phyloP scores from a whole-genome alignment of 2,888 invertebrate species.

The Bombylius discolor region DNA sequence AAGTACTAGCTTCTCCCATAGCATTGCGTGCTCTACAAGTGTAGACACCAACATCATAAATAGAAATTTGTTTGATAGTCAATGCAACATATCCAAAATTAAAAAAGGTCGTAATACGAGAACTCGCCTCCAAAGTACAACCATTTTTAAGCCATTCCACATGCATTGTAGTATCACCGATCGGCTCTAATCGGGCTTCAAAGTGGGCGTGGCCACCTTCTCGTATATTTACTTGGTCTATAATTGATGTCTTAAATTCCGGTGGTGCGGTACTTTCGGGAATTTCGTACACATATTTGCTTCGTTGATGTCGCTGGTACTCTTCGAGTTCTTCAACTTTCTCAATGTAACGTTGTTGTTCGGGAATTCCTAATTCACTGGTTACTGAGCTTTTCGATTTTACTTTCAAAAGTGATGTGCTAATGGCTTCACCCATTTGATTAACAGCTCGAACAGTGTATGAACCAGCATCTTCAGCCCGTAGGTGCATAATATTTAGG shows the following conservation, averaged over 20 bases:
- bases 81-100: slow-evolving; percentile 92
- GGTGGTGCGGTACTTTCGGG: slow-evolving; percentile 70
- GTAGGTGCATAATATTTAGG: slow-evolving; percentile 95
- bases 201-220: slow-evolving; percentile 93
- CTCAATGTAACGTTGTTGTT: slow-evolving; percentile 82
- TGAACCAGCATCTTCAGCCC: slow-evolving; percentile 94
- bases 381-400: slow-evolving; percentile 71
- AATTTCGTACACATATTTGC: slow-evolving; percentile 64
- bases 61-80: slow-evolving; percentile 79
- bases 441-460: slow-evolving; percentile 87
- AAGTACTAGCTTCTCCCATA: slow-evolving; percentile 72
- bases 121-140: slow-evolving; percentile 79
- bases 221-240: slow-evolving; percentile 71
- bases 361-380: slow-evolving; percentile 74
- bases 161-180: slow-evolving; percentile 76
- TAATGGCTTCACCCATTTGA: slow-evolving; percentile 79
- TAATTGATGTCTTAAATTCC: slow-evolving; percentile 79
- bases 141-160: slow-evolving; percentile 93
- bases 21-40: slow-evolving; percentile 80
- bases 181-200: slow-evolving; percentile 86
- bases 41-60: slow-evolving; percentile 81
- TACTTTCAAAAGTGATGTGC: slow-evolving; percentile 64
- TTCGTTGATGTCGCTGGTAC: slow-evolving; percentile 63
- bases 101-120: slow-evolving; percentile 83
- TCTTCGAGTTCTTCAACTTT: slow-evolving; percentile 84